A percentile compares a stretch with the other conserved stretches of the same genome.
phyloP scores from a whole-genome alignment of 1,140 invertebrate species.

The Lordiphosa clarofinis region DNA sequence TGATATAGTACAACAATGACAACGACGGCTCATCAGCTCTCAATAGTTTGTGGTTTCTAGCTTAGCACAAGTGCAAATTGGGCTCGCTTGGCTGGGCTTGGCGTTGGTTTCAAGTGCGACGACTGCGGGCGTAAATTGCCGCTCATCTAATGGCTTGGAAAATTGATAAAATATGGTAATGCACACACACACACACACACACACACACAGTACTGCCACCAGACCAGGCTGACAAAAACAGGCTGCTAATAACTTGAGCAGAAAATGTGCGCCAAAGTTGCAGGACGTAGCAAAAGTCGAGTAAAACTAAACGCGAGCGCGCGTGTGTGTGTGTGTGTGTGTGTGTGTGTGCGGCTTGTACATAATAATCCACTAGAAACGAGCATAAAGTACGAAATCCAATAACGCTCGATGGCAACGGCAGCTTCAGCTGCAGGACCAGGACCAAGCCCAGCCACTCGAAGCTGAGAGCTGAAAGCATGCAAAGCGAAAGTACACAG shows the following conservation, averaged over 20 bases:
- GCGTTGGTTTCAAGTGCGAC: slow-evolving; percentile 73
- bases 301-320: slow-evolving; percentile 64
- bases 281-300: slow-evolving; percentile 75
- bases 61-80: slow-evolving; percentile 72
- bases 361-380: slow-evolving; percentile 74
- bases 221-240: slow-evolving; percentile 69
- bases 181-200: slow-evolving; percentile 48
- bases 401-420: slow-evolving; percentile 74
- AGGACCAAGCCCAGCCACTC: slow-evolving; percentile 41
- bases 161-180: slow-evolving; percentile 79
- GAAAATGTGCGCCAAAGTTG: slow-evolving; percentile 76
- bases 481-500: slow-evolving; percentile 70
- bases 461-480: slow-evolving; percentile 60
- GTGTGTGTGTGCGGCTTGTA: slow-evolving; percentile 50
- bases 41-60: slow-evolving; percentile 41
- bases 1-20: slow-evolving; percentile 47
- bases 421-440: slow-evolving; percentile 39
- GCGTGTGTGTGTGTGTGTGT: slow-evolving; percentile 10
- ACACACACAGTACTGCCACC: slow-evolving; percentile 25
- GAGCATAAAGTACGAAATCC: slow-evolving; percentile 75
- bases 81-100: slow-evolving; percentile 58
- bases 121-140: slow-evolving; percentile 74
- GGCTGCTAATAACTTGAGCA: slow-evolving; percentile 76
- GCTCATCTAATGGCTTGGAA: slow-evolving; percentile 76
- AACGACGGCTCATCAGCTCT: slow-evolving; percentile 44